Evolutionary conservation across 1,140 invertebrate species (phyloP), one percentile per base, ranked within the genome.

Genomic region (Sesamia nonagrioides): DNA sequence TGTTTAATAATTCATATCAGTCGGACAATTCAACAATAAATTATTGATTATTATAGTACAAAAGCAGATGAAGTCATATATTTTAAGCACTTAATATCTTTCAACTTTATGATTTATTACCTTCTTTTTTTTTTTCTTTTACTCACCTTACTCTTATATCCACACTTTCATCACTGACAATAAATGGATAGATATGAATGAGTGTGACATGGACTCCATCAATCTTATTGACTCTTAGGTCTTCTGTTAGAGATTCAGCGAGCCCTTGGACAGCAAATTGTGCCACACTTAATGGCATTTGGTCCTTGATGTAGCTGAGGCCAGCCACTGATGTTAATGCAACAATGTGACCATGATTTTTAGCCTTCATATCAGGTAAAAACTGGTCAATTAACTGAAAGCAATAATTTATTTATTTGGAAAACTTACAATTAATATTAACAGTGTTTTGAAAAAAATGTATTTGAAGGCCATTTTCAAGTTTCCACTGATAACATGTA

Each of bases 261-360:
- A 97, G 92, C 1, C 96, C 96, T 87, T 97, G 95, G 1, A 97
- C 95, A 18, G 97, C 97, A 92, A 97, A 97, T 91, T 98, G 97
- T 8, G 97, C 96, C 1, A 97, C 96, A 81, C 96, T 96, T 48
- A 97, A 95, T 3, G 97, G 96, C 79, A 97, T 95, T 76, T 96
- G 94, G 81, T 96, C 96, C 27, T 96, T 94, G 11, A 96, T 95
- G 37, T 96, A 96, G 69, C 96, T 96, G 7, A 97, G 87, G 6
- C 97, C 97, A 78, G 97, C 97, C 1, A 97, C 96, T 6, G 97
- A 97, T 3, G 96, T 97, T 17, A 97, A 87, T 7, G 96, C 95
- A 3, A 97, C 96, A 73, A 97, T 96, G 84, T 97, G 97, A 1
- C 97, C 97, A 74, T 95, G 95, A 35, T 96, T 95, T 56, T 89